Conservation (phyloP, 2,797 vertebrate genomes). For the Leptodactylus fallax region DNA sequence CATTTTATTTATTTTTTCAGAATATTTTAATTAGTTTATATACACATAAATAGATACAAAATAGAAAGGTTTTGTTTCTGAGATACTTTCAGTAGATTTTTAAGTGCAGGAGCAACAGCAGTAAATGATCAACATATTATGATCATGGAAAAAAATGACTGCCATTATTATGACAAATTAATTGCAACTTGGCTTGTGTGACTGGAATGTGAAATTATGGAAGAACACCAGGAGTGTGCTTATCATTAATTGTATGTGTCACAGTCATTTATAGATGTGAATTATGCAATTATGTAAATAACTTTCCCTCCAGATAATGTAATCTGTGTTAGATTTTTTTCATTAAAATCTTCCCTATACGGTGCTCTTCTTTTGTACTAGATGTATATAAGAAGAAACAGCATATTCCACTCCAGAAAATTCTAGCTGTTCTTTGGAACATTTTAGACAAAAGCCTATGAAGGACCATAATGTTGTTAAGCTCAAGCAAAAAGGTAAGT, state of each 20-base stretch:
- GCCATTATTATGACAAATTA: conserved; percentile 9
- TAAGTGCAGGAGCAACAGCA: background rate
- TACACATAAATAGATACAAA: background rate
- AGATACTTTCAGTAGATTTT: background rate
- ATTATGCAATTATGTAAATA: conserved; percentile 8
- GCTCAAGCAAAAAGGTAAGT: too few species aligned
- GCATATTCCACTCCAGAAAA: too few species aligned
- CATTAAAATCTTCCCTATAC: background rate
- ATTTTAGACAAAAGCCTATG: too few species aligned
- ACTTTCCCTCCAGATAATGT: background rate
- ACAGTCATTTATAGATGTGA: conserved; percentile 15
- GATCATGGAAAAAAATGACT: conserved; percentile 18
- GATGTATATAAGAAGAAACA: too few species aligned
- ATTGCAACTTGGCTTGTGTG: conserved; percentile 14
- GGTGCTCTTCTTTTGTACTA: too few species aligned
- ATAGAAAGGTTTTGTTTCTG: background rate
- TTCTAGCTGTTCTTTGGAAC: too few species aligned
- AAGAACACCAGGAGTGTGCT: conserved; percentile 10
- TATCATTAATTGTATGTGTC: conserved; percentile 14
- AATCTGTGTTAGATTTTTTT: background rate
- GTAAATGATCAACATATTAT: conserved; percentile 6
- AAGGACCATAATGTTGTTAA: too few species aligned
- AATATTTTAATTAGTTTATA: background rate
- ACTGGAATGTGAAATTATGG: conserved; percentile 16
- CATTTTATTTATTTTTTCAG: background rate